Base-by-base conservation (phyloP, 2,797 vertebrate species). In the Prunella strophiata region DNA sequence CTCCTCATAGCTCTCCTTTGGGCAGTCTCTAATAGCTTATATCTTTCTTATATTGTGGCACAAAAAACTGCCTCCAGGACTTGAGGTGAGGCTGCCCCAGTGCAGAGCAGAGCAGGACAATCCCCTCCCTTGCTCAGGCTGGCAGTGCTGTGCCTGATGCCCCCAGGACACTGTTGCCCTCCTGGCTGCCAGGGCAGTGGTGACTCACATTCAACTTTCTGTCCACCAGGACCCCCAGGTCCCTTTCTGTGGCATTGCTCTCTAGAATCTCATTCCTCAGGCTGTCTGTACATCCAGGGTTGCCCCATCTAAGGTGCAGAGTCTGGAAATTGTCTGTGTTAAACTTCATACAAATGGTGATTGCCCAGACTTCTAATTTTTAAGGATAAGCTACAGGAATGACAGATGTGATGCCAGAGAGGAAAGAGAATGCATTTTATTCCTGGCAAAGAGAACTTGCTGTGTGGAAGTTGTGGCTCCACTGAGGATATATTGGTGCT, bases 61-160 rank as follows among this genome's bases (percentile, higher is more conserved):
- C 11, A 27, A 23, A 21, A n/a, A 50, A 15, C 23, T 57, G 63
- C 4, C 7, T 14, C 20, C 42, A 62, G 26, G 1, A 3, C 13
- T 25, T 0, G 0, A 55, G 27, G 9, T 50, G 55, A 81, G 42
- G 48, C 7, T 0, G 0, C 9, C 9, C 16, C 13, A 61, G 27
- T 1, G 5, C 70, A 62, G 32, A 54, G 52, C 9, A 42, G 34
- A 54, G 42, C 2, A 0, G 55, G 18, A 42, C 30, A 36, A 38
- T n/a, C 7, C 16, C 13, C 19, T 55, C 16, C 23, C 22, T 43
- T 22, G 9, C 11, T 32, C 0, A n/a, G 0, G 16, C 19, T 55
- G 48, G 9, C 0, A 0, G 9, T 32, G 47, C 10, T 68, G n/a
- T n/a, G 5, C 17, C 52, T 59, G 40, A 40, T 47, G 25, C 0